Evolutionary conservation across 2,888 invertebrate species (phyloP).

Genomic region (Drosophila monieri): DNA sequence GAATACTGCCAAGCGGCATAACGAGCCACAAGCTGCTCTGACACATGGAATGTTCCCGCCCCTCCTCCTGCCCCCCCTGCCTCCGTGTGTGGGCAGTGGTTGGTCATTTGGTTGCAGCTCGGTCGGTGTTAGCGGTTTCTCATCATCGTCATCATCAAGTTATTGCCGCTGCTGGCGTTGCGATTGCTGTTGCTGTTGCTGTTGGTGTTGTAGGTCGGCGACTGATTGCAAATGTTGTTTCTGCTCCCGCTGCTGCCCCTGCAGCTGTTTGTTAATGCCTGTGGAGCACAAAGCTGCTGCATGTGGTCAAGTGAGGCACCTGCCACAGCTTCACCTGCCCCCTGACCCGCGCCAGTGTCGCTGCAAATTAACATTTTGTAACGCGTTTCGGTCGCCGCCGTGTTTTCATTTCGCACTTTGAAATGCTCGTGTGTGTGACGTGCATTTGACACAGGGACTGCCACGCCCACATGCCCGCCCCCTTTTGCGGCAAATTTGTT

Average conservation of each 20-base stretch:
- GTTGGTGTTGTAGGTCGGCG: slow-evolving; percentile 47
- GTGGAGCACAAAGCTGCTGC: slow-evolving; percentile 49
- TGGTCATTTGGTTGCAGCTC: slow-evolving; percentile 73
- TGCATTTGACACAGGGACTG: slow-evolving; percentile 56
- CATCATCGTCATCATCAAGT: slow-evolving; percentile 51
- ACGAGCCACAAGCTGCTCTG: slow-evolving; percentile 51
- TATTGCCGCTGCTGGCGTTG: slow-evolving; percentile 15
- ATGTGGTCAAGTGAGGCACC: slow-evolving; percentile 46
- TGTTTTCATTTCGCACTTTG: slow-evolving; percentile 68
- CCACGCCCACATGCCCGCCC: slow-evolving; percentile 9
- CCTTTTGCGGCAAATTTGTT: slow-evolving; percentile 63
- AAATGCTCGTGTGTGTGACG: slow-evolving; percentile 46
- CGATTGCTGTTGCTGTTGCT: slow-evolving; percentile 13
- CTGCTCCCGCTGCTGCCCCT: slow-evolving; percentile 12
- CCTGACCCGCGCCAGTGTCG: slow-evolving; percentile 35
- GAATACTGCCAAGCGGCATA: background rate
- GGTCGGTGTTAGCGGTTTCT: slow-evolving; percentile 69
- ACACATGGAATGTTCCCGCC: slow-evolving; percentile 47
- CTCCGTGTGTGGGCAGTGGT: slow-evolving; percentile 55
- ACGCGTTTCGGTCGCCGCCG: slow-evolving; percentile 58
- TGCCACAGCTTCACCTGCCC: slow-evolving; percentile 27
- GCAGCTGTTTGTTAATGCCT: slow-evolving; percentile 47
- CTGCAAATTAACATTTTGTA: slow-evolving; percentile 77
- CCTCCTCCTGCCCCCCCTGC: too few relatives aligned
- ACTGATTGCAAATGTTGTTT: slow-evolving; percentile 71